Evolutionary conservation across 2,113 vertebrate genomes (phyloP), one percentile per base, ranked within the genome.

Genomic region (Halichoeres trimaculatus): DNA sequence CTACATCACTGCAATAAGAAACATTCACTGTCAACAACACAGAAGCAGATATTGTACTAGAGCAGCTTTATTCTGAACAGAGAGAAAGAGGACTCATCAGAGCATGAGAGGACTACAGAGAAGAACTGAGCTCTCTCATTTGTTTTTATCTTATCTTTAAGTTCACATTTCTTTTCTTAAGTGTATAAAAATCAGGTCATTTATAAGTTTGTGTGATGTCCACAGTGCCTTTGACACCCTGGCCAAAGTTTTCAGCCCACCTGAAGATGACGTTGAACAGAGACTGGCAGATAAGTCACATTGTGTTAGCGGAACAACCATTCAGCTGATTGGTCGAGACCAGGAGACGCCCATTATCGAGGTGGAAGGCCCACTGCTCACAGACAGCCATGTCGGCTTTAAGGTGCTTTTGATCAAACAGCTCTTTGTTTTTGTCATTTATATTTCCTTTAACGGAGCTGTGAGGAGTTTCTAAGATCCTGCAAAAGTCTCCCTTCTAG

Each of bases 281-380:
- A 94, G 91, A 87, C 76, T 95, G 85, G 88, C 90, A 16, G 95
- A 97, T 8, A 95, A 95, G 26, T 70, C 93, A 14, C 96, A 96
- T 24, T 86, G 95, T 76, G 78, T 94, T 10, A 86, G 95, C 41
- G 97, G 95, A 64, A 95, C 95, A 45, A 95, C 96, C 70, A 98
- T 99, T 91, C 97, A 98, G 67, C 94, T 99, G 77, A 98, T 99
- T 91, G 96, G 96, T 78, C 95, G 95, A 87, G 98, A 99, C 94
- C 98, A 98, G 86, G 96, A 96, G 40, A 97, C 97, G 8, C 98
- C 97, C 52, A 97, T 99, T 80, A 98, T 99, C 30, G 98, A 99
- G 90, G 97, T 99, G 58, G 98, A 99, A 90, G 98, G 98, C 55
- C 98, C 98, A 2, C 94, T 99, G 60, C 97, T 99, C 57, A 98